Evolutionary conservation across 2,113 vertebrate species (phyloP), one percentile per base, ranked within the genome.

Genomic region (Caranx melampygus): DNA sequence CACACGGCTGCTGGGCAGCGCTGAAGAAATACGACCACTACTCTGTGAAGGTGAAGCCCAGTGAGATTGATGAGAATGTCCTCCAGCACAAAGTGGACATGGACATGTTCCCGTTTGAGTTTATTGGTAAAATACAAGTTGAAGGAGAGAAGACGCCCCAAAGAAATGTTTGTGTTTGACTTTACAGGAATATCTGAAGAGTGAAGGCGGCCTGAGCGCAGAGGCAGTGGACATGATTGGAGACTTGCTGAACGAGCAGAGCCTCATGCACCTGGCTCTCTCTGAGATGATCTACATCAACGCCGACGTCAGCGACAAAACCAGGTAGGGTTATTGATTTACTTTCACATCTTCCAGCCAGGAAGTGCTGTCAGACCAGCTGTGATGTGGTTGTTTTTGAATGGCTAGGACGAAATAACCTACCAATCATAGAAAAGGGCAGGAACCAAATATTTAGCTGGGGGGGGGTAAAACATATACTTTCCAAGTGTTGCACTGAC

Each of bases 171-270:
- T 7, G 26, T 26, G n/a, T 31, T 60, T 20, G 26, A 14, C 20
- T 16, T 35, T 11, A 44, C 79, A 95, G 93, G 92, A 93, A 5
- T 95, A 94, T 87, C 75, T 95, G 44, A 70, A 78, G 33, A 74
- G 85, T 12, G 89, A 86, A 77, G 90, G 64, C 2, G 76, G 63
- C 34, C 16, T 94, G 77, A 94, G 93, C 60, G 20, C 40, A 14
- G 92, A 88, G n/a, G 93, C 92, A 1, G 6, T 94, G 51, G 79
- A 72, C 5, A 94, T 95, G 92, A 92, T 94, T 21, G 94, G 93
- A 49, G 94, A 94, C 20, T 55, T 95, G 18, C 90, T 94, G 0
- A 93, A 94, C 0, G 90, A 92, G 45, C 88, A 92, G 62, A 86
- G 92, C 61, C 81, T 93, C 8, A 93, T 91, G 75, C 81, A 92